These are phyloP conservation scores for Leptopilina clavipes DNA, from an alignment of 1,140 invertebrate genomes.

Conservation along the genomic window DNA sequence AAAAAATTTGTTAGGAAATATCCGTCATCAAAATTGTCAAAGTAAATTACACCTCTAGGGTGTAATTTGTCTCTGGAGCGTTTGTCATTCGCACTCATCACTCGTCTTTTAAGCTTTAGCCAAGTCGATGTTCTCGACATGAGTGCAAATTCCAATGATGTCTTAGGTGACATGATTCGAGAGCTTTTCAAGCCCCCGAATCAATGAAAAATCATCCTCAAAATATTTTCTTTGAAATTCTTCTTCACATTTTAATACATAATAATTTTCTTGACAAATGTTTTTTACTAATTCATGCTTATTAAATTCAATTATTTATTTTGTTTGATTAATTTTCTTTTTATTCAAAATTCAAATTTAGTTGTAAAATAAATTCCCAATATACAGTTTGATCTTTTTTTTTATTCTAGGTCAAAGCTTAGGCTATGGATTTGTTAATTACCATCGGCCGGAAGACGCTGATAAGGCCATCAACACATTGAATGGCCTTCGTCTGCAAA, in stretches of 20 bases:
- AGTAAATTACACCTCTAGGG: not conserved
- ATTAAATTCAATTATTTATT: too few relatives aligned
- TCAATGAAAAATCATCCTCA: slow-evolving; percentile 13
- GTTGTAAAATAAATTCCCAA: not conserved
- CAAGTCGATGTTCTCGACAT: slow-evolving; percentile 13
- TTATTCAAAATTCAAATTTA: not conserved
- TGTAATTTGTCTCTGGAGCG: slow-evolving; percentile 32
- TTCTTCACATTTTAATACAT: not conserved
- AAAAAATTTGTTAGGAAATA: not conserved
- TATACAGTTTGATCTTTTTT: slow-evolving; percentile 18
- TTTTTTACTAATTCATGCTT: too few relatives aligned
- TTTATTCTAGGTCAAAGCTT: slow-evolving; percentile 93
- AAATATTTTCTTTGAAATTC: not conserved
- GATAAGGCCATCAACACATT: slow-evolving; percentile 98
- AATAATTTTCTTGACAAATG: not conserved
- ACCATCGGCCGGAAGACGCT: slow-evolving; percentile 96
- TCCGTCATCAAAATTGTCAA: slow-evolving; percentile 25
- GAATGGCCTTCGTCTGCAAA: slow-evolving; percentile 97
- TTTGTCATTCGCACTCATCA: slow-evolving; percentile 33
- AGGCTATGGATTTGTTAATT: slow-evolving; percentile 99
- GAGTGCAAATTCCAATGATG: slow-evolving; percentile 27
- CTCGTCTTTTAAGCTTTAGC: slow-evolving; percentile 27
- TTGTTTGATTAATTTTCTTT: not conserved
- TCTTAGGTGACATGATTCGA: slow-evolving; percentile 22
- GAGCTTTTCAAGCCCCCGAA: not conserved